These are phyloP conservation scores for Phylloscopus trochiloides DNA, from an alignment of 2,113 vertebrate genomes.

Conservation along the genomic window DNA sequence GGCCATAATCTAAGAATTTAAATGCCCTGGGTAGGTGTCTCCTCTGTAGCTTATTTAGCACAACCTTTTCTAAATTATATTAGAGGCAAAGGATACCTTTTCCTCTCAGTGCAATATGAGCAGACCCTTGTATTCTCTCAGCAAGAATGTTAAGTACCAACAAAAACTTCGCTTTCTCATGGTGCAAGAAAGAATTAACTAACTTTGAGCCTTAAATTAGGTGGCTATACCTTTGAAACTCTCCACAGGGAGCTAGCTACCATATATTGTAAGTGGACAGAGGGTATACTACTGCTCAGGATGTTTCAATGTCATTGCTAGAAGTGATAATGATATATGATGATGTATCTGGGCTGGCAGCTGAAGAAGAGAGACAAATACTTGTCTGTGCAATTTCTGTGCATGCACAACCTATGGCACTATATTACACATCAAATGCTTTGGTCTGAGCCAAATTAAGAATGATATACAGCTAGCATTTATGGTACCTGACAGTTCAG, in stretches of 20 bases:
- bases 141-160: background rate
- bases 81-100: background rate
- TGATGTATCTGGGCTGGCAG: background rate
- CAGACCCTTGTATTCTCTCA: background rate
- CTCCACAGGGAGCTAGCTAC: background rate
- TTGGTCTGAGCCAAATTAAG: background rate
- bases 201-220: background rate
- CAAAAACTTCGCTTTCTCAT: background rate
- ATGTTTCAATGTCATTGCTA: background rate
- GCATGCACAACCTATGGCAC: background rate
- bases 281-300: background rate
- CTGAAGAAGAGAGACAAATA: constrained; percentile 8
- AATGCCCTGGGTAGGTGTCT: background rate
- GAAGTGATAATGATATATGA: background rate
- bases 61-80: background rate
- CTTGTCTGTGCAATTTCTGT: background rate
- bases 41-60: background rate
- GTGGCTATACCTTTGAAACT: background rate
- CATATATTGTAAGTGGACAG: background rate
- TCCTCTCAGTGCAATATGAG: background rate
- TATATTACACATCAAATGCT: background rate
- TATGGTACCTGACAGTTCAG: background rate
- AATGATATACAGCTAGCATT: background rate
- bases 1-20: background rate
- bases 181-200: background rate